Conservation (phyloP, 2,113 vertebrate genomes). For the Myiozetetes cayanensis region DNA sequence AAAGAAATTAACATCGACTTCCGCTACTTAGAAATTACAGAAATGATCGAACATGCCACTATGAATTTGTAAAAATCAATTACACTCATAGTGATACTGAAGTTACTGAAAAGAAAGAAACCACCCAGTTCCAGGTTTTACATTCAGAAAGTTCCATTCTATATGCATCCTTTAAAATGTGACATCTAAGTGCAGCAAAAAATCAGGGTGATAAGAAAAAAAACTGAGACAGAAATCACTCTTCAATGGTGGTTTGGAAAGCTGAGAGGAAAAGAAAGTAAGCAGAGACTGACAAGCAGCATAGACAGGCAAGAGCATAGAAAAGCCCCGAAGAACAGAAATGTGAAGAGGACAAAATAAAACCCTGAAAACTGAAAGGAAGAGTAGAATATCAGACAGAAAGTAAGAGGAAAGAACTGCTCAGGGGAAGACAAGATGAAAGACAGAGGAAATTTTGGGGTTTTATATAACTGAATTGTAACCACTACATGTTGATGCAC, state of each 20-base stretch:
- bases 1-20: not conserved
- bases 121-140: not conserved
- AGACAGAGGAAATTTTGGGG: not conserved
- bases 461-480: not conserved
- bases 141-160: not conserved
- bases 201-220: not conserved
- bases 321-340: not conserved
- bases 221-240: not conserved
- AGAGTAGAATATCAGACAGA: not conserved
- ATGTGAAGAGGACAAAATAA: not conserved
- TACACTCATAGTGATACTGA: rapidly evolving
- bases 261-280: not conserved
- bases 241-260: not conserved
- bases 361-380: not conserved
- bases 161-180: not conserved
- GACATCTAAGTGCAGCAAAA: not conserved
- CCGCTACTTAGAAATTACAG: not conserved
- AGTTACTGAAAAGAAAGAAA: not conserved
- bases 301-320: not conserved
- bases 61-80: not conserved
- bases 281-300: not conserved
- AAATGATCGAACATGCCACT: not conserved
- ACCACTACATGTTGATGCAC: not conserved
- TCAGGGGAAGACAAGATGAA: not conserved
- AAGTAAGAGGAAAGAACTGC: not conserved